phyloP scores from a whole-genome alignment of 92 coral and sea anemone genomes.

The Umimayanthus chanpuru region DNA sequence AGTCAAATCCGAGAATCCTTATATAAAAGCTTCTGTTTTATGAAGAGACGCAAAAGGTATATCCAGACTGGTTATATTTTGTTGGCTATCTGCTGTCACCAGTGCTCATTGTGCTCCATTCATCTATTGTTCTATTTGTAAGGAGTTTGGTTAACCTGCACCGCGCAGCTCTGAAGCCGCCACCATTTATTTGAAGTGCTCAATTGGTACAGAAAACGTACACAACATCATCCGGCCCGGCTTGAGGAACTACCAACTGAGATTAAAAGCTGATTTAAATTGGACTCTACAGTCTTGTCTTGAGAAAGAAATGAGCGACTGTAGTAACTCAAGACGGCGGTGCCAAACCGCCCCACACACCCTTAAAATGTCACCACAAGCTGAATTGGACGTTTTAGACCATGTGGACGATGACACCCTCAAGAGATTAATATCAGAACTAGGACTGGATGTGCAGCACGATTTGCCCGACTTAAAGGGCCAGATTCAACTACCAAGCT shows the following conservation, averaged over 20 bases:
- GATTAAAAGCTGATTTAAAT: neutral
- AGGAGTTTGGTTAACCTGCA: neutral
- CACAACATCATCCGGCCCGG: neutral
- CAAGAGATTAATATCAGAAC: slow-evolving; percentile 53
- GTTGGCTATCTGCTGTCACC: slow-evolving; percentile 44
- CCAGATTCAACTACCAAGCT: slow-evolving; percentile 50
- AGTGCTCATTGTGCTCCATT: slow-evolving; percentile 23
- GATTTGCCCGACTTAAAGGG: slow-evolving; percentile 71
- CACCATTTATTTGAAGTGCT: neutral
- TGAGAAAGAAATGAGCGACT: slow-evolving; percentile 17
- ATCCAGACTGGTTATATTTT: slow-evolving; percentile 40
- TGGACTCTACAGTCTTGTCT: neutral
- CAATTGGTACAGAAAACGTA: neutral
- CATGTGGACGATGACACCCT: slow-evolving; percentile 62
- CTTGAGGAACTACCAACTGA: neutral
- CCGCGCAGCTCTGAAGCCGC: neutral
- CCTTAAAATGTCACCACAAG: slow-evolving; percentile 26
- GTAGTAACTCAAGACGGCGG: slow-evolving; percentile 43
- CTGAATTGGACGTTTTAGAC: slow-evolving; percentile 45
- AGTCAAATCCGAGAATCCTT: neutral
- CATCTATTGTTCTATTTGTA: slow-evolving; percentile 24
- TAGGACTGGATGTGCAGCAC: slow-evolving; percentile 65
- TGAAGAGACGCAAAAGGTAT: neutral
- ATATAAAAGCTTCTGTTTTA: neutral
- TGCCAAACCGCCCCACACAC: slow-evolving; percentile 27